These are phyloP conservation scores for Sakesphorus luctuosus DNA, from an alignment of 2,113 vertebrate species.

Conservation along the genomic window DNA sequence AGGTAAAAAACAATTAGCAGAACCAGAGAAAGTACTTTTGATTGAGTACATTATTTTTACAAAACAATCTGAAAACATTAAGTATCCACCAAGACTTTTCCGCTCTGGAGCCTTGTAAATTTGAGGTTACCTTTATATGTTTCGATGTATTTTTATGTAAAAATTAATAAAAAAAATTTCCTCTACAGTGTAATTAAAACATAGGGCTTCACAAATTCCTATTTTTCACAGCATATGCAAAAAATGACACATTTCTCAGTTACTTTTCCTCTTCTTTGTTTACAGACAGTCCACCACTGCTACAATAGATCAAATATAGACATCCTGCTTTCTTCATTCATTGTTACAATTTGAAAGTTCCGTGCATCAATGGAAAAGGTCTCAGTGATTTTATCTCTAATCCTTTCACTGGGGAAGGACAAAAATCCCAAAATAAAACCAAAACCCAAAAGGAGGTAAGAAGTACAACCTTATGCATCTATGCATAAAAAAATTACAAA, in stretches of 20 bases:
- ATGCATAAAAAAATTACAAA: background rate
- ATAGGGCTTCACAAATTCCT: background rate
- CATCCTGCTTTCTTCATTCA: conserved; percentile 20
- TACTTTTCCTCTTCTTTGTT: background rate
- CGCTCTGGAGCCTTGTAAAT: background rate
- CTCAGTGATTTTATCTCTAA: background rate
- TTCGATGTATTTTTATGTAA: background rate
- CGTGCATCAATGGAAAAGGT: background rate
- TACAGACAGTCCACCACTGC: background rate
- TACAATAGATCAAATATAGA: background rate
- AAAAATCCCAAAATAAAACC: rapidly evolving
- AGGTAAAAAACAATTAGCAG: background rate
- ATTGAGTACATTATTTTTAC: background rate
- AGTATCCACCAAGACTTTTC: background rate
- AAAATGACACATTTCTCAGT: background rate
- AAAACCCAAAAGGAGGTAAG: background rate
- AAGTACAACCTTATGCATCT: background rate
- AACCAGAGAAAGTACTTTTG: background rate
- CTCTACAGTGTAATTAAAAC: background rate
- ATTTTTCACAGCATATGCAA: background rate
- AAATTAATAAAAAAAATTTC: background rate
- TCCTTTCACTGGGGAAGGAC: background rate
- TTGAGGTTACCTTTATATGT: background rate
- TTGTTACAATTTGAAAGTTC: background rate
- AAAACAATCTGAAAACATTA: background rate